Conservation (phyloP, 2,797 vertebrate genomes). For the Macropodus opercularis region DNA sequence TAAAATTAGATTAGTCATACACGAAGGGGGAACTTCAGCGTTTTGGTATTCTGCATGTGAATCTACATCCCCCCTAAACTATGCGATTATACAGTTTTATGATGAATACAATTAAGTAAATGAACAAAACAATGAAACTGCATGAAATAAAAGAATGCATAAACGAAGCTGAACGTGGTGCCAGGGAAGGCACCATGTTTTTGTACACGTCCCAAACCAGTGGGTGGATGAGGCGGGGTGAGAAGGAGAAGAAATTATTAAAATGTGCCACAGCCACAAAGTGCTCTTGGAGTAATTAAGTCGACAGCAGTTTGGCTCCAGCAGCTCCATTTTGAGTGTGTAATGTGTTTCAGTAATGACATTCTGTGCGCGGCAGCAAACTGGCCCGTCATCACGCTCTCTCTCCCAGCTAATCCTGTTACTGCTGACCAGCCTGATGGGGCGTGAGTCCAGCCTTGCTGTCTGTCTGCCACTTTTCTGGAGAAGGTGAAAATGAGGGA, state of each 20-base stretch:
- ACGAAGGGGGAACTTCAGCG: neutral
- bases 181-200: slow-evolving; percentile 6
- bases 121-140: neutral
- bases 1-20: slow-evolving; percentile 1
- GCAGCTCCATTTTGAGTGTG: slow-evolving; percentile 67
- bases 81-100: no score
- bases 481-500: slow-evolving; percentile 21
- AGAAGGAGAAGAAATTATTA: slow-evolving; percentile 62
- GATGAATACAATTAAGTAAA: neutral
- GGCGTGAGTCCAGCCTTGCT: slow-evolving; percentile 47
- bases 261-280: slow-evolving; percentile 67
- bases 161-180: slow-evolving; percentile 9
- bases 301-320: slow-evolving; percentile 72
- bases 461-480: slow-evolving; percentile 36
- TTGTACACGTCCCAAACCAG: slow-evolving; percentile 25
- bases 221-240: slow-evolving; percentile 30
- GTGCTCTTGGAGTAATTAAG: slow-evolving; percentile 75
- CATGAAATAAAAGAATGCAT: neutral
- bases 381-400: slow-evolving; percentile 68
- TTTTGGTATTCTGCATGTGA: neutral
- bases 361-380: slow-evolving; percentile 56
- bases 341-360: slow-evolving; percentile 78
- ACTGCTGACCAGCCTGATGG: slow-evolving; percentile 72
- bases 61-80: neutral
- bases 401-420: slow-evolving; percentile 68